Conservation (phyloP, 35 echinoderm and acorn worm genomes). For the Lytechinus pictus region DNA sequence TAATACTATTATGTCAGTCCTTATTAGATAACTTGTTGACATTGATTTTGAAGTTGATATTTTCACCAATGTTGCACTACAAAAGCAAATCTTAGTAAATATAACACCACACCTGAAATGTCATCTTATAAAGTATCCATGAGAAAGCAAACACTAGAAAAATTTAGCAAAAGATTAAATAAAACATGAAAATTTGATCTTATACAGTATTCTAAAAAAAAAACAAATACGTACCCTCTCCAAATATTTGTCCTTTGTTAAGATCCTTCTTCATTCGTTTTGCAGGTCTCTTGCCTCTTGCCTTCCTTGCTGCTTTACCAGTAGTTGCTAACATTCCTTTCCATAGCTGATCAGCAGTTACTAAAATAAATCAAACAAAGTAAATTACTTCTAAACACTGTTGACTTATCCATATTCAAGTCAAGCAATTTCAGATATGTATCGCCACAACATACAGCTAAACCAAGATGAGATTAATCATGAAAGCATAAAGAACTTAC, state of each 20-base stretch:
- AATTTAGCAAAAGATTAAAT: too few relatives aligned
- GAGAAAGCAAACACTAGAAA: too few relatives aligned
- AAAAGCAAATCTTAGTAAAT: too few relatives aligned
- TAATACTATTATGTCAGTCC: neutral
- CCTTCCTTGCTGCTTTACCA: slow-evolving; percentile 92
- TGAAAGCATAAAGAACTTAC: slow-evolving; percentile 22
- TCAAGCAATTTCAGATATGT: neutral
- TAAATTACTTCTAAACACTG: neutral
- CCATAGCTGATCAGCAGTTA: slow-evolving; percentile 94
- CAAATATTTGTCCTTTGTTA: slow-evolving; percentile 86
- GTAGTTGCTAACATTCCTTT: slow-evolving; percentile 86
- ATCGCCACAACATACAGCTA: neutral
- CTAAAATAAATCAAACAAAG: slow-evolving; percentile 36
- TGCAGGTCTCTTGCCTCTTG: slow-evolving; percentile 85
- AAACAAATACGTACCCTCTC: slow-evolving; percentile 76
- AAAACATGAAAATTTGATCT: too few relatives aligned
- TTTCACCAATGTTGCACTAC: too few relatives aligned
- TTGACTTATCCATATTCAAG: neutral
- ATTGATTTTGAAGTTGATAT: too few relatives aligned
- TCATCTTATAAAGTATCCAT: too few relatives aligned
- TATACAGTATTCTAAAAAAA: too few relatives aligned
- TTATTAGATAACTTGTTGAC: too few relatives aligned
- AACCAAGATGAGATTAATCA: neutral
- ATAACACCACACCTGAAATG: too few relatives aligned
- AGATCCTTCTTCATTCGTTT: slow-evolving; percentile 86